A percentile compares a stretch with the other conserved stretches of the same genome.
Evolutionary conservation across 2,113 vertebrate genomes (phyloP).

Genomic region (Proteles cristata): DNA sequence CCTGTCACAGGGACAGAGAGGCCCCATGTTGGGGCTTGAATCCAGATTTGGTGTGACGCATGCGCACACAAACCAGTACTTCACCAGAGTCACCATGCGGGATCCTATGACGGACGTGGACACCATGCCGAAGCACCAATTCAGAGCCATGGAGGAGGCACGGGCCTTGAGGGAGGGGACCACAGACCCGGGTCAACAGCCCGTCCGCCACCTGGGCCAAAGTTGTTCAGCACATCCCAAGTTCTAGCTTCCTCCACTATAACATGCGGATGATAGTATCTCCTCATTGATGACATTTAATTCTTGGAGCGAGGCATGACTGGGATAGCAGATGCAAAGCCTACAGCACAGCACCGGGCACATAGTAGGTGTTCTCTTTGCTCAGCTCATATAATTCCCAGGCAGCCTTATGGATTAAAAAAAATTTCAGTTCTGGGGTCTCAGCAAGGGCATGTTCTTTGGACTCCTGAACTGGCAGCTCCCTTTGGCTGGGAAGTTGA

Average conservation of each 20-base stretch:
- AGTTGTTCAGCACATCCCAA: neutral
- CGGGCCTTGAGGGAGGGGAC: neutral
- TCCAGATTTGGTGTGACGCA: slow-evolving; percentile 42
- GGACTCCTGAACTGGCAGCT: neutral
- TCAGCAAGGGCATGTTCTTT: neutral
- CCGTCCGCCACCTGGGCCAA: neutral
- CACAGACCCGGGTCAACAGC: neutral
- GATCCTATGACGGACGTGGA: neutral
- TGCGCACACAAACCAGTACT: neutral
- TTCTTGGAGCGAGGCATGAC: neutral
- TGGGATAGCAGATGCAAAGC: neutral
- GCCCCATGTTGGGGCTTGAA: neutral
- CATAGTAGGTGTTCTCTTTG: neutral
- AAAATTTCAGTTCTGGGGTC: neutral
- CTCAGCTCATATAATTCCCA: neutral
- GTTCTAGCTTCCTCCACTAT: neutral
- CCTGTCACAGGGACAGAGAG: slow-evolving; percentile 42
- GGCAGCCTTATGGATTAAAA: neutral
- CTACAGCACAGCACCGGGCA: neutral
- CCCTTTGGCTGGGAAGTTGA: neutral
- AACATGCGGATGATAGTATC: neutral
- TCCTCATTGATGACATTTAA: neutral
- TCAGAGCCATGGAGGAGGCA: neutral
- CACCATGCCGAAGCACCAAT: neutral
- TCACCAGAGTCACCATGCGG: neutral